These are phyloP conservation scores for Eleginops maclovinus DNA, from an alignment of 2,113 vertebrate genomes.

Conservation along the genomic window DNA sequence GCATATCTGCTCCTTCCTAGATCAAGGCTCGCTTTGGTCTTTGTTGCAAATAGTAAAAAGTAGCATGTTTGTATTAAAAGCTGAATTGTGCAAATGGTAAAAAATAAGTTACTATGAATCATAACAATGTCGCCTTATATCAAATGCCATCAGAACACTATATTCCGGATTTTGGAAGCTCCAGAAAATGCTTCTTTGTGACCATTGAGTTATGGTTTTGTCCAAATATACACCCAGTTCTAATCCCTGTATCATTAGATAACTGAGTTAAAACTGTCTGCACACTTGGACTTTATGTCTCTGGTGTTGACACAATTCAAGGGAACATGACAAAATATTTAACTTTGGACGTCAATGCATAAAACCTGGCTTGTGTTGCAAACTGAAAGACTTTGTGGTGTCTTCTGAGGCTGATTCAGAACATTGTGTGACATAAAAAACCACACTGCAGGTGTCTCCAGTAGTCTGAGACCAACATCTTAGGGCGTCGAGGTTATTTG, in stretches of 20 bases:
- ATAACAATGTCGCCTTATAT: background rate
- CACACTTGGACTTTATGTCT: background rate
- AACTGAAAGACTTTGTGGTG: background rate
- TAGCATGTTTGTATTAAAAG: background rate
- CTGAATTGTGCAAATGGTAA: slow-evolving; percentile 11
- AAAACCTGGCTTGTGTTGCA: background rate
- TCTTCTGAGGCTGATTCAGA: slow-evolving; percentile 45
- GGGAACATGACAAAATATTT: slow-evolving; percentile 12
- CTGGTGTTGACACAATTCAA: background rate
- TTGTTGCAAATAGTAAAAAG: background rate
- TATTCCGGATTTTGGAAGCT: background rate
- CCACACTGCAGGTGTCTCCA: slow-evolving; percentile 62
- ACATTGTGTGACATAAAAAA: slow-evolving; percentile 49
- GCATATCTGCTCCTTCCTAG: slow-evolving; percentile 1
- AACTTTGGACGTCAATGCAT: background rate
- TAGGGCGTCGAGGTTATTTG: slow-evolving; percentile 11
- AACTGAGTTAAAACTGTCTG: background rate
- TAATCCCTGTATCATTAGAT: background rate
- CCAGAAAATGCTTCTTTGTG: background rate
- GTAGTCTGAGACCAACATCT: slow-evolving; percentile 13
- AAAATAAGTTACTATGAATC: slow-evolving; percentile 1
- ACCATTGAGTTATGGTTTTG: background rate
- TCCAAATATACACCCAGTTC: background rate
- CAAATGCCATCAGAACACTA: background rate
- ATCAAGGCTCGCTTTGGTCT: background rate